These are phyloP conservation scores for Oncopodura yosiiana DNA, from an alignment of 1,140 invertebrate species.

Conservation along the genomic window DNA sequence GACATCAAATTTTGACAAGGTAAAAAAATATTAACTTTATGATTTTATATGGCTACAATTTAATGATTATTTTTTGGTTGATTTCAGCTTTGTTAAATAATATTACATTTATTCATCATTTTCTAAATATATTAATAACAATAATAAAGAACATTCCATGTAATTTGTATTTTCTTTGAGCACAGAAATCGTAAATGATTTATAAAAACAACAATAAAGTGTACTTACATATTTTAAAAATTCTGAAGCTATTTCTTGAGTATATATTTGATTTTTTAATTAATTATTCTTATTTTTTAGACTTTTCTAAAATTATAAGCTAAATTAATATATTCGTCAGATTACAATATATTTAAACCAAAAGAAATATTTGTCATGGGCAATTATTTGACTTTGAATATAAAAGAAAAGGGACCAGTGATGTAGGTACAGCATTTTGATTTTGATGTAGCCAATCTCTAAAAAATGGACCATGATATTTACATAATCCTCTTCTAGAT, in stretches of 20 bases:
- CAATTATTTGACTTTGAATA: background rate
- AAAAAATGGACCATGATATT: conserved; percentile 3
- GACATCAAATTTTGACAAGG: conserved; percentile 13
- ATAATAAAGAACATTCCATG: background rate
- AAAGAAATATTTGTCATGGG: background rate
- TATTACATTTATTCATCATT: background rate
- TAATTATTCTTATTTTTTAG: background rate
- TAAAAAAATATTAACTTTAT: background rate
- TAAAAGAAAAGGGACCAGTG: conserved; percentile 12
- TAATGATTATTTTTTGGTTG: background rate
- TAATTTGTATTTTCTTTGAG: background rate
- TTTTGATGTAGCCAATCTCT: conserved; percentile 16
- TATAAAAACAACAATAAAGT: too few relatives aligned
- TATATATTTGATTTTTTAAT: background rate
- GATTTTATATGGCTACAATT: background rate
- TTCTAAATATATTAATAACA: background rate
- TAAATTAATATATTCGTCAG: background rate
- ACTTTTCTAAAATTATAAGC: background rate
- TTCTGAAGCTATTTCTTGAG: too few relatives aligned
- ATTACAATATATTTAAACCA: background rate
- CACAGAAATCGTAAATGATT: too few relatives aligned
- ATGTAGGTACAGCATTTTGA: conserved; percentile 7
- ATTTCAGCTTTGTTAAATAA: background rate
- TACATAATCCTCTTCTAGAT: conserved; percentile 3
- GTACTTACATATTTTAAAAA: too few relatives aligned